Conservation (phyloP, 2,888 invertebrate genomes). For the Plagodis pulveraria region DNA sequence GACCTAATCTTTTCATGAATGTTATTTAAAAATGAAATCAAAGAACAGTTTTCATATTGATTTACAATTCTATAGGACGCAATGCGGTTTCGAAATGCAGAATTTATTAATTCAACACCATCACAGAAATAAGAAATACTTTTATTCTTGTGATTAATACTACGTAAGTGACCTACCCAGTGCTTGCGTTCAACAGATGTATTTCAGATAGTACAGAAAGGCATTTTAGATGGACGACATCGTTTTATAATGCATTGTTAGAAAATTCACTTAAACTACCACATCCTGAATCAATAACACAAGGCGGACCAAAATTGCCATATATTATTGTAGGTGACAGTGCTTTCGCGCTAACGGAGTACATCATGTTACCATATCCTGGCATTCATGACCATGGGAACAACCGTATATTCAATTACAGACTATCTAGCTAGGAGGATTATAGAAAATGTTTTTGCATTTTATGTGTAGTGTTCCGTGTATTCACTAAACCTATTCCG, state of each 20-base stretch:
- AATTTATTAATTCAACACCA: too few species aligned
- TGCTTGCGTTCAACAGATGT: too few species aligned
- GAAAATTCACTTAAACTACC: slow-evolving; percentile 39
- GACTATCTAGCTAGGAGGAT: slow-evolving; percentile 42
- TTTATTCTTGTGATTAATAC: too few species aligned
- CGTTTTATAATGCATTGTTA: slow-evolving; percentile 12
- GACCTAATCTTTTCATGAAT: too few species aligned
- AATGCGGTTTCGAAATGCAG: too few species aligned
- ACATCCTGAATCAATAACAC: slow-evolving; percentile 37
- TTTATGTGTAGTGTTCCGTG: slow-evolving; percentile 39
- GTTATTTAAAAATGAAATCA: too few species aligned
- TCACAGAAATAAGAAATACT: too few species aligned
- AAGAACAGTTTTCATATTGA: too few species aligned
- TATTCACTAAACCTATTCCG: slow-evolving; percentile 36
- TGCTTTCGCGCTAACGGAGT: slow-evolving; percentile 44
- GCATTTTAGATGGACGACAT: too few species aligned
- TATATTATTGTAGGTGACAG: slow-evolving; percentile 49
- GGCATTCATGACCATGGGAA: slow-evolving; percentile 39
- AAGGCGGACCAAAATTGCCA: slow-evolving; percentile 33
- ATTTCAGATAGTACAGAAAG: too few species aligned
- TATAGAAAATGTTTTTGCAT: slow-evolving; percentile 40
- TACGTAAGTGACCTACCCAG: too few species aligned
- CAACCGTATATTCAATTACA: slow-evolving; percentile 35
- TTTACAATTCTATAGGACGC: too few species aligned
- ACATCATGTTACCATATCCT: slow-evolving; percentile 40